A percentile compares a stretch with the other conserved stretches of the same genome.
Evolutionary conservation across 1,140 invertebrate species (phyloP).

Genomic region (Drosophila kurseongensis): DNA sequence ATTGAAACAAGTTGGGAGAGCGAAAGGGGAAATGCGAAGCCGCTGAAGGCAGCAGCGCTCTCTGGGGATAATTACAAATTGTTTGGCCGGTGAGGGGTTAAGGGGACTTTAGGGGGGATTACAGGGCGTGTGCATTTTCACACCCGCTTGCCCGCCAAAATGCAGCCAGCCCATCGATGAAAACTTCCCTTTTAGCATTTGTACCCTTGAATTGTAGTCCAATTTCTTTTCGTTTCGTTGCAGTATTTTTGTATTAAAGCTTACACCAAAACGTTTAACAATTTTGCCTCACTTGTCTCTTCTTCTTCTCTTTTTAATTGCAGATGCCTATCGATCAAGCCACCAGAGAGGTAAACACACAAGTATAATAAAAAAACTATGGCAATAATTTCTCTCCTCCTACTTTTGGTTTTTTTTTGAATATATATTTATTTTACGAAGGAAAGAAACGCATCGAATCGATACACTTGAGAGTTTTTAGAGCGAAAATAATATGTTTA

Average conservation of each 20-base stretch:
- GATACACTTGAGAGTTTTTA: slow-evolving; percentile 84
- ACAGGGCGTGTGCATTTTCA: slow-evolving; percentile 76
- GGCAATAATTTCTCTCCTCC: slow-evolving; percentile 65
- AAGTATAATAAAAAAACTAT: slow-evolving; percentile 81
- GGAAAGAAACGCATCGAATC: slow-evolving; percentile 30
- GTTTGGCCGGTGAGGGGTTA: slow-evolving; percentile 19
- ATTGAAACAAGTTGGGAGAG: slow-evolving; percentile 68
- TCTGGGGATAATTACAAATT: slow-evolving; percentile 64
- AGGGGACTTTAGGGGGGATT: slow-evolving; percentile 6
- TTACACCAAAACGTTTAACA: slow-evolving; percentile 71
- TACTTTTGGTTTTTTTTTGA: slow-evolving; percentile 14
- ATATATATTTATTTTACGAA: slow-evolving; percentile 17
- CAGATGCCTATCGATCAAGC: slow-evolving; percentile 90
- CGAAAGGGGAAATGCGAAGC: slow-evolving; percentile 51
- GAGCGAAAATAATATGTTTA: slow-evolving; percentile 79
- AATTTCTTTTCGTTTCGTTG: slow-evolving; percentile 14
- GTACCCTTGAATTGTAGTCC: slow-evolving; percentile 18
- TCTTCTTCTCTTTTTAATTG: slow-evolving; percentile 86
- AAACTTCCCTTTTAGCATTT: slow-evolving; percentile 36
- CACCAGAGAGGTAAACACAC: slow-evolving; percentile 87
- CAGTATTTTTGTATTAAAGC: slow-evolving; percentile 49
- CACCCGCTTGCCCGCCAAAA: slow-evolving; percentile 69
- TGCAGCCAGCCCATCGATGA: slow-evolving; percentile 38
- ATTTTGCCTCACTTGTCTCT: slow-evolving; percentile 84
- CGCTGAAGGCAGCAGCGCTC: slow-evolving; percentile 62